Conservation (phyloP, 2,888 invertebrate genomes). For the Lycaena phlaeas region DNA sequence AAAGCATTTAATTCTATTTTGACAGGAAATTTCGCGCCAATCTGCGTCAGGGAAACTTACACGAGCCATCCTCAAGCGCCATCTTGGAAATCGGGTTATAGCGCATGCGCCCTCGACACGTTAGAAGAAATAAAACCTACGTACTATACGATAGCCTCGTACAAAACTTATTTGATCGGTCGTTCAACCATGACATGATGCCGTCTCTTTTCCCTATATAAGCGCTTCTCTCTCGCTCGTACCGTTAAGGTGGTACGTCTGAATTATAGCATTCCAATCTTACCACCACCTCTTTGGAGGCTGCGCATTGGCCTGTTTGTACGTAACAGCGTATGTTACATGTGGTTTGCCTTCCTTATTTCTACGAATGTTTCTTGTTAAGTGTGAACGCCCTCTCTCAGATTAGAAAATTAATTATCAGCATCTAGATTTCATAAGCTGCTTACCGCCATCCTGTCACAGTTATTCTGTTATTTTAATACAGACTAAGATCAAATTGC, state of each 20-base stretch:
- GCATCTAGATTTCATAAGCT: conserved; percentile 1
- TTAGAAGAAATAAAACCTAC: conserved; percentile 60
- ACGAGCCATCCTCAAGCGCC: conserved; percentile 47
- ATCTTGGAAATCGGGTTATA: conserved; percentile 46
- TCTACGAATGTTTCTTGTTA: conserved; percentile 39
- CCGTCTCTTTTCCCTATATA: conserved; percentile 35
- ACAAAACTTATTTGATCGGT: conserved; percentile 72
- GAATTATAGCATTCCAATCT: conserved; percentile 70
- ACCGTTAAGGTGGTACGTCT: conserved; percentile 68
- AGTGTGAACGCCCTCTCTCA: conserved; percentile 42
- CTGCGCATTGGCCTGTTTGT: conserved; percentile 36
- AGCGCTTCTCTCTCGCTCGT: conserved; percentile 45
- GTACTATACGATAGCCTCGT: conserved; percentile 60
- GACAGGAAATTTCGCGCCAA: conserved; percentile 29
- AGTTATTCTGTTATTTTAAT: background rate
- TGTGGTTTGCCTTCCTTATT: conserved; percentile 45
- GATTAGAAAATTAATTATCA: conserved; percentile 30
- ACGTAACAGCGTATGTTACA: conserved; percentile 37
- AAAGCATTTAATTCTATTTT: background rate
- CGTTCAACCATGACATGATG: conserved; percentile 64
- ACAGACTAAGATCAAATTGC: no score
- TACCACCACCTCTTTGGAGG: conserved; percentile 61
- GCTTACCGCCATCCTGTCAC: background rate
- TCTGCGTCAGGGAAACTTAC: conserved; percentile 29
- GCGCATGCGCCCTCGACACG: conserved; percentile 49